Evolutionary conservation across 1,140 invertebrate genomes (phyloP).

Genomic region (Gonioctena quinquepunctata): DNA sequence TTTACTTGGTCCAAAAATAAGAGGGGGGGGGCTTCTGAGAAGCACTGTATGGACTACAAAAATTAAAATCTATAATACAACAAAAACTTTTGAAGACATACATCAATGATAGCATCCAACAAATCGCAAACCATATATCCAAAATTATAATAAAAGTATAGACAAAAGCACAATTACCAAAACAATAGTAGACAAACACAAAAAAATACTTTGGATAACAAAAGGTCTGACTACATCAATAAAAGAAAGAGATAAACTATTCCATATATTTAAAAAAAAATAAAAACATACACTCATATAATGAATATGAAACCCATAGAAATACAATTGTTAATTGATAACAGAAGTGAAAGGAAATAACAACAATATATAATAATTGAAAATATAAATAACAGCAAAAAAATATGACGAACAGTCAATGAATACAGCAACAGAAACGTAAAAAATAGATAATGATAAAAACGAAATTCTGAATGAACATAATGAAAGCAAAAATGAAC

Average conservation of each 20-base stretch:
- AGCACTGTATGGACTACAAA: background rate
- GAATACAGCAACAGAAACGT: background rate
- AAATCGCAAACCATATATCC: no score
- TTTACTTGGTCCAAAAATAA: no score
- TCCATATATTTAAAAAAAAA: background rate
- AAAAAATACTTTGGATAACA: constrained; percentile 1
- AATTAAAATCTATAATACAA: background rate
- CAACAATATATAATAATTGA: background rate
- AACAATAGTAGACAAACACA: background rate
- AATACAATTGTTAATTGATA: no score
- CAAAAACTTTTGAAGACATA: no score
- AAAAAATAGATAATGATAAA: background rate
- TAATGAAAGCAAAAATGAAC: background rate
- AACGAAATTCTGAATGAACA: background rate
- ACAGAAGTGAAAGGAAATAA: background rate
- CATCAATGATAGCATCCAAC: no score
- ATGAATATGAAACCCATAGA: no score
- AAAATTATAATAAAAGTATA: background rate
- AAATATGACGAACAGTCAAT: background rate
- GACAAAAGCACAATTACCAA: background rate
- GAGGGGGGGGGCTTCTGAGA: no score
- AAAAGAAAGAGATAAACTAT: background rate
- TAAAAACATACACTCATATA: no score
- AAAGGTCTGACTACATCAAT: background rate
- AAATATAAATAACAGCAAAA: background rate